Evolutionary conservation across 2,113 vertebrate species (phyloP).

Genomic region (Ceratotherium simum): DNA sequence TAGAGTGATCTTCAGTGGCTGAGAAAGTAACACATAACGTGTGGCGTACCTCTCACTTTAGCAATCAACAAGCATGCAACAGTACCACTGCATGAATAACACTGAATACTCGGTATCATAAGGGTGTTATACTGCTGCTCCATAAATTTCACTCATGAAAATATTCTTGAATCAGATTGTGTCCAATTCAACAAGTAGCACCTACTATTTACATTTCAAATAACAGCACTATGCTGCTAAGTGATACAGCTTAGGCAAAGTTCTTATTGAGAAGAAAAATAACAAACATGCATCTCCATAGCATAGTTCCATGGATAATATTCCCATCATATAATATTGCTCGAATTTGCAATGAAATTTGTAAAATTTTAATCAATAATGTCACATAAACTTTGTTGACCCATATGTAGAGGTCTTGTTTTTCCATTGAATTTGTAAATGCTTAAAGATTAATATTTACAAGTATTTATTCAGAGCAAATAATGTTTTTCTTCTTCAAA

Average conservation of each 20-base stretch:
- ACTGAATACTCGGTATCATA: background rate
- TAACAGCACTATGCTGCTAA: background rate
- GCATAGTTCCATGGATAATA: background rate
- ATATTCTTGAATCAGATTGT: background rate
- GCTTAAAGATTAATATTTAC: background rate
- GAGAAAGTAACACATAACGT: constrained; percentile 40
- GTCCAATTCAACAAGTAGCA: background rate
- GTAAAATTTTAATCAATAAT: background rate
- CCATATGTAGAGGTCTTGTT: background rate
- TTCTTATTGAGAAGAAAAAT: background rate
- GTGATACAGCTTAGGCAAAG: background rate
- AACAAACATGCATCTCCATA: background rate
- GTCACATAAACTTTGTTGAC: background rate
- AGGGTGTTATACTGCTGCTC: constrained; percentile 9
- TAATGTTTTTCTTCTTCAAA: background rate
- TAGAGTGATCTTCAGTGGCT: constrained; percentile 53
- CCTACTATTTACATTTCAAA: constrained; percentile 14
- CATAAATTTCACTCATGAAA: constrained; percentile 30
- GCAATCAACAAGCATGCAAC: background rate
- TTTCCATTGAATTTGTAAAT: background rate
- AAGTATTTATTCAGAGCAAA: background rate
- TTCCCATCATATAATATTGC: background rate
- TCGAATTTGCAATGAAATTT: background rate
- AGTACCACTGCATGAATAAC: background rate
- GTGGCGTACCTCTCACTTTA: background rate